A percentile compares a stretch with the other conserved stretches of the same genome.
phyloP scores from a whole-genome alignment of 2,113 vertebrate genomes.

The Phalacrocorax brasilianus region DNA sequence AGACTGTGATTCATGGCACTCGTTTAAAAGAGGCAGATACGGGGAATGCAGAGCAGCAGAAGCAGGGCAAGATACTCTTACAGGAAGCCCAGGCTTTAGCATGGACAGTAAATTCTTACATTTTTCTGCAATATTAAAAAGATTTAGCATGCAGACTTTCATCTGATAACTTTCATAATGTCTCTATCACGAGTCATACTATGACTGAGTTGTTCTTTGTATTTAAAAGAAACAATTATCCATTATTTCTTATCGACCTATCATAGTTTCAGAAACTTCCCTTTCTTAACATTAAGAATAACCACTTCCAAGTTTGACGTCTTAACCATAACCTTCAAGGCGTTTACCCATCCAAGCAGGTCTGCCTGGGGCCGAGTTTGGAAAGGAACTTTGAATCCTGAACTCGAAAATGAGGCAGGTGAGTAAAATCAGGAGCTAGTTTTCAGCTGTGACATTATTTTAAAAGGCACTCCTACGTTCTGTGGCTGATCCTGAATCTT shows the following conservation, averaged over 20 bases:
- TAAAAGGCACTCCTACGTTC: not conserved
- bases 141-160: not conserved
- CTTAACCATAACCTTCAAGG: not conserved
- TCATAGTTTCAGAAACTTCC: not conserved
- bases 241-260: not conserved
- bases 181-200: not conserved
- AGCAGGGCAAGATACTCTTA: not conserved
- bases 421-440: not conserved
- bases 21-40: not conserved
- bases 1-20: not conserved
- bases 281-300: not conserved
- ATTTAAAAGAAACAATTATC: conserved; percentile 1
- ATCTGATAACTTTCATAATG: conserved; percentile 12
- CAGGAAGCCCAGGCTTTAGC: not conserved
- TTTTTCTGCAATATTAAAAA: not conserved
- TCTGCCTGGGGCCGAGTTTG: not conserved
- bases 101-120: not conserved
- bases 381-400: not conserved
- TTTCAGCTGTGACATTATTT: not conserved
- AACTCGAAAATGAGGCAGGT: not conserved
- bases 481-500: not conserved
- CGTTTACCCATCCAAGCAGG: not conserved
- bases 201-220: conserved; percentile 5
- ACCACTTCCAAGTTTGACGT: not conserved
- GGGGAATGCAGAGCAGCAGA: not conserved